Conservation (phyloP, 2,888 invertebrate species). For the Corbicula japonica region DNA sequence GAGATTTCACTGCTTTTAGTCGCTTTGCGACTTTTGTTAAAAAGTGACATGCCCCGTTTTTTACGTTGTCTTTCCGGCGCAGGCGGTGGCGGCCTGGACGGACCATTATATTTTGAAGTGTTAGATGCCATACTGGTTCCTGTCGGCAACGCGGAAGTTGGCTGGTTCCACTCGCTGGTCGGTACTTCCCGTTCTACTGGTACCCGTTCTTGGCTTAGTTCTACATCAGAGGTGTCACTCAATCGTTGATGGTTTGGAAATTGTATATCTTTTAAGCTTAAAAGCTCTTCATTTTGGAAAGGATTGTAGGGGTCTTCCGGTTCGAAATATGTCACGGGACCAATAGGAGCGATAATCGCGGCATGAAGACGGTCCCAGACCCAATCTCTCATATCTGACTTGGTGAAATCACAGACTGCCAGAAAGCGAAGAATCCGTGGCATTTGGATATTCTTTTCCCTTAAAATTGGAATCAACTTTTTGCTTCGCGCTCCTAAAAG, state of each 20-base stretch:
- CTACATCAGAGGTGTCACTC: neutral
- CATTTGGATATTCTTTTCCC: constrained; percentile 58
- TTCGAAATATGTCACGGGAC: constrained; percentile 14
- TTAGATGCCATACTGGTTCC: too few species aligned
- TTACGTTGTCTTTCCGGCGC: too few species aligned
- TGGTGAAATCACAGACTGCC: constrained; percentile 77
- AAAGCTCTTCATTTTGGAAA: constrained; percentile 1
- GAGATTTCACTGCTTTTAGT: too few species aligned
- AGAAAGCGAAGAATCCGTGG: constrained; percentile 75
- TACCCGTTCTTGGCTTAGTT: too few species aligned
- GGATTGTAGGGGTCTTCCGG: constrained; percentile 2
- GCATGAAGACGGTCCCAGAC: constrained; percentile 95
- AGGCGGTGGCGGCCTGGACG: too few species aligned
- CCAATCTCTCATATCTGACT: constrained; percentile 80
- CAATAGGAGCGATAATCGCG: constrained; percentile 91
- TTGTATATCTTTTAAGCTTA: constrained; percentile 4
- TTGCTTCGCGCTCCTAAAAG: constrained; percentile 76
- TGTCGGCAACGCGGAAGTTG: too few species aligned
- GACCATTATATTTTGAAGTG: too few species aligned
- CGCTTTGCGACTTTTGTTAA: too few species aligned
- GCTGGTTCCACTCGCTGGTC: too few species aligned
- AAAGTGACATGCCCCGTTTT: too few species aligned
- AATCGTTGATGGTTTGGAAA: constrained; percentile 13
- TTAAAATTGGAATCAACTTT: constrained; percentile 77
- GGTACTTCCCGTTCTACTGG: too few species aligned